Base-by-base conservation (phyloP, 1,140 invertebrate genomes). In the Reticulitermes speratus region DNA sequence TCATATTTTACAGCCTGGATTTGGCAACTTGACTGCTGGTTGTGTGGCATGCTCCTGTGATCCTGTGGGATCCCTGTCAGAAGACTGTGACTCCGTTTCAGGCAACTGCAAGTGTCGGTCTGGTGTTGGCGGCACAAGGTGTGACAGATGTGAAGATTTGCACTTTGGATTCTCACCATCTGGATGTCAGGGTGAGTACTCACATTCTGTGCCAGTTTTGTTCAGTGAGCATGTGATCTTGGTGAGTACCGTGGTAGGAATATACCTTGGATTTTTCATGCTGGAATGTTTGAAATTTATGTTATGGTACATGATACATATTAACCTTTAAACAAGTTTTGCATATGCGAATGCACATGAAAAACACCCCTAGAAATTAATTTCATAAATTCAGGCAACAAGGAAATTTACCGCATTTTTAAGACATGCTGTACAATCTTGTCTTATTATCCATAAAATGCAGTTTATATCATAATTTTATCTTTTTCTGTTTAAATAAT, bases 31-130 rank as follows among this genome's bases (percentile, higher is more conserved):
- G 30, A 94, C 94, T 19, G 86, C 93, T 3, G 96, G 95, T 14
- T 97, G 96, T 89, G 90, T 92, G 59, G 91, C 93, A 21, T 98
- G 97, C 89, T 91, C 91, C 21, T 98, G 97, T 90, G 95, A 97
- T 90, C 89, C 92, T 14, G 90, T 94, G 44, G 98, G 98, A 3
- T 95, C 97, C 0, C 89, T 93, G 11, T 93, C 93, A 65, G 90
- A 91, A 14, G 93, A 93, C 52, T 99, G 98, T 91, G 93, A 98
- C 90, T 92, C 94, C 8, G 90, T 92, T 38, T 95, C 93, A 44
- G 98, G 98, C 16, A 94, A 95, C 88, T 99, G 98, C 90, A 91
- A 93, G 52, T 99, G 98, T 91, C 96, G 96, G 88, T 93, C 94
- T 8, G 97, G 98, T 9, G 94, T 99, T 1, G 95, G 93, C n/a